phyloP scores from a whole-genome alignment of 1,140 invertebrate species.

The Drosophila mauritiana region DNA sequence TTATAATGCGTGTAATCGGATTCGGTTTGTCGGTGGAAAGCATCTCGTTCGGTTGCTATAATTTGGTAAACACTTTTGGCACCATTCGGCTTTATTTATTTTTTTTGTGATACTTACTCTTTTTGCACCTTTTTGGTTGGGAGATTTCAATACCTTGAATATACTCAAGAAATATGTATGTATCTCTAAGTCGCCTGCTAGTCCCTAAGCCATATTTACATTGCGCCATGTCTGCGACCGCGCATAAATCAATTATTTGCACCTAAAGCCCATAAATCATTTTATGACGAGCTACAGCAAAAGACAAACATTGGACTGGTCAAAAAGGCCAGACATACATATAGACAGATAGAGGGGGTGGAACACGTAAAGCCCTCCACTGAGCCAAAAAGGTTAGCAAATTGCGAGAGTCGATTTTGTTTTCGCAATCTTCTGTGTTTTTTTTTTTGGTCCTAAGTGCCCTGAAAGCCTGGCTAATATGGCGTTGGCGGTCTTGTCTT shows the following conservation, averaged over 20 bases:
- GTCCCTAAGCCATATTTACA: slow-evolving; percentile 26
- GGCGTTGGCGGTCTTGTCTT: slow-evolving; percentile 70
- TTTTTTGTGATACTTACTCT: neutral
- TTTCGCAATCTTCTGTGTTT: slow-evolving; percentile 2
- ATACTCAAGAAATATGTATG: slow-evolving; percentile 11
- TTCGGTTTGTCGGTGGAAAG: slow-evolving; percentile 8
- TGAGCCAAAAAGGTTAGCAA: slow-evolving; percentile 59
- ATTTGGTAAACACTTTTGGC: slow-evolving; percentile 10
- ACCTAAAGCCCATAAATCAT: slow-evolving; percentile 71
- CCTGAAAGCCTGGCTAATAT: slow-evolving; percentile 72
- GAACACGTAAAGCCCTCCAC: slow-evolving; percentile 28
- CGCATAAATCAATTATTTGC: slow-evolving; percentile 79
- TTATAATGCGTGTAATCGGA: slow-evolving; percentile 26
- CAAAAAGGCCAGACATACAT: slow-evolving; percentile 39
- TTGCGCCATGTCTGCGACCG: slow-evolving; percentile 37
- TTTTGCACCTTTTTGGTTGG: slow-evolving; percentile 1
- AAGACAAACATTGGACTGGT: slow-evolving; percentile 66
- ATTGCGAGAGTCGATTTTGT: slow-evolving; percentile 40
- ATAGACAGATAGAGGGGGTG: slow-evolving; percentile 6
- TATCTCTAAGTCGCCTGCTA: slow-evolving; percentile 3
- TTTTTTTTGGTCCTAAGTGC: slow-evolving; percentile 41
- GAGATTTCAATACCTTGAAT: slow-evolving; percentile 12
- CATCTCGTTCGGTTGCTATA: slow-evolving; percentile 8
- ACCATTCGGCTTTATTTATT: neutral
- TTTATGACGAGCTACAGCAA: slow-evolving; percentile 60